Evolutionary conservation across 2,888 invertebrate genomes (phyloP), one percentile per base, ranked within the genome.

Genomic region (Athrips mouffetella): DNA sequence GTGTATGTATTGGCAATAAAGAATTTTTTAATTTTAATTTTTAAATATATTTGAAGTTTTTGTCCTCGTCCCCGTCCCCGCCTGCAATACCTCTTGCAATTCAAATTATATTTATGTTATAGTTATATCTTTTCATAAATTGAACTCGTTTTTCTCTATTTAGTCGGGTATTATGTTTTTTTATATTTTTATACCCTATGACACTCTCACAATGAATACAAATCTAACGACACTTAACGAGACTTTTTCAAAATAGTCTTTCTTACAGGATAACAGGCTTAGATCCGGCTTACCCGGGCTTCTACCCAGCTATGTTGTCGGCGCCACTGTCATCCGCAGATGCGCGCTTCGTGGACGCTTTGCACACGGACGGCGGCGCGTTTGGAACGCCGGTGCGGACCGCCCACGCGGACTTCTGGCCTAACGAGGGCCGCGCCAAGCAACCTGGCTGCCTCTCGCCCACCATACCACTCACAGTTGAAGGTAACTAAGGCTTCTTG

Each of bases 201-300:
- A n/a, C n/a, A n/a, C n/a, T n/a, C n/a, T n/a, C n/a, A n/a, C n/a
- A n/a, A n/a, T n/a, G n/a, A n/a, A n/a, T n/a, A n/a, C n/a, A n/a
- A n/a, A n/a, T n/a, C n/a, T n/a, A n/a, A n/a, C n/a, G n/a, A n/a
- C n/a, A n/a, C n/a, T n/a, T n/a, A n/a, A n/a, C n/a, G n/a, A n/a
- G n/a, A n/a, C n/a, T n/a, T n/a, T n/a, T 16, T 35, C 2, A 18
- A 2, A 18, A 35, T 4, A 13, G 3, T 16, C 3, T 23, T 25
- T 29, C 21, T 50, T 52, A 16, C 62, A 83, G 82, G 51, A 23
- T 84, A 1, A 72, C 78, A 29, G 89, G 78, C 0, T 56, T 90
- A 3, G 90, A 90, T 59, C 87, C 89, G 1, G 89, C 89, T 0
- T 85, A 83, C 53, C 89, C 89, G 0, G 67, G 81, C 1, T 89